Evolutionary conservation across 2,888 invertebrate genomes (phyloP).

Genomic region (Onchidella celtica): DNA sequence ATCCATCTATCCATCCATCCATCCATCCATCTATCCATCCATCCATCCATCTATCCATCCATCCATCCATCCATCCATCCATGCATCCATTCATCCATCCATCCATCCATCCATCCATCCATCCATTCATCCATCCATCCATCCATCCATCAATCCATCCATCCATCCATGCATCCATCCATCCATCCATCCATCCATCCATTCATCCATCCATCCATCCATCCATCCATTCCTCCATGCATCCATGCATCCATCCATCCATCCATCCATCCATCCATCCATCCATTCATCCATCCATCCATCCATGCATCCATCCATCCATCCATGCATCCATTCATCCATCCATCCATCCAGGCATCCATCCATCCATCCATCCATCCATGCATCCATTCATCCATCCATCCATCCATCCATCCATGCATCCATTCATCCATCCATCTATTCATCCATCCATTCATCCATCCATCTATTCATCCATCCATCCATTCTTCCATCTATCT

Average conservation of each 20-base stretch:
- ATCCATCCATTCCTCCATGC: not conserved
- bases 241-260: not conserved
- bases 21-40: not conserved
- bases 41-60: not conserved
- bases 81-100: not conserved
- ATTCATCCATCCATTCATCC: too few species aligned
- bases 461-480: too few species aligned
- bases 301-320: too few species aligned
- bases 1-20: not conserved
- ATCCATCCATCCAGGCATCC: too few species aligned
- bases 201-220: not conserved
- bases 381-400: too few species aligned
- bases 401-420: too few species aligned
- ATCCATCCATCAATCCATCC: not conserved
- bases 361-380: too few species aligned
- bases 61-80: not conserved
- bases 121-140: conserved; percentile 9
- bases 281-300: not conserved
- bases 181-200: not conserved
- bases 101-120: not conserved
- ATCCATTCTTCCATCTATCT: too few species aligned
- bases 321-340: too few species aligned
- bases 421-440: too few species aligned
- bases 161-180: conserved; percentile 2
- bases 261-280: conserved; percentile 4